These are phyloP conservation scores for Potamilus streckersoni DNA, from an alignment of 1,140 invertebrate species.

Conservation along the genomic window DNA sequence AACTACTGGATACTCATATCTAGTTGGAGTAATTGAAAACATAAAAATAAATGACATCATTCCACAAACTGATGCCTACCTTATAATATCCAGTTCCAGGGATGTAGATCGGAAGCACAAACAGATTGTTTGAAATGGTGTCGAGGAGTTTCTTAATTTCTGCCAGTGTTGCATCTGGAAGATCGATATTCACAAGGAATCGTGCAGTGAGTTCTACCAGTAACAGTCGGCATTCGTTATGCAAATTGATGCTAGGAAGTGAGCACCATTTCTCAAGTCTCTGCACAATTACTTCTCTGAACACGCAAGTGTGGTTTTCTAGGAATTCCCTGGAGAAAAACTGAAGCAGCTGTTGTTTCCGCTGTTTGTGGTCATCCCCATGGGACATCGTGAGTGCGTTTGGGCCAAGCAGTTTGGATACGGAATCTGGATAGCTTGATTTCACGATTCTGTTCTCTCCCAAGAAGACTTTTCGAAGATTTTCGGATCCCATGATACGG, in stretches of 20 bases:
- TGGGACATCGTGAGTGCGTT: conserved; percentile 33
- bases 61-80: conserved; percentile 25
- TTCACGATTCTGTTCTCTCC: conserved; percentile 51
- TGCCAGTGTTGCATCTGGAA: conserved; percentile 21
- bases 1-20: too few species aligned
- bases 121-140: conserved; percentile 40
- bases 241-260: conserved; percentile 31
- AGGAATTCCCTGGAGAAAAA: conserved; percentile 48
- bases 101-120: conserved; percentile 45
- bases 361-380: conserved; percentile 37
- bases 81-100: conserved; percentile 49
- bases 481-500: conserved; percentile 45
- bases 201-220: conserved; percentile 39
- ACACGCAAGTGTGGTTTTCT: conserved; percentile 29
- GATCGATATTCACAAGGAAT: conserved; percentile 44
- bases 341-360: conserved; percentile 38
- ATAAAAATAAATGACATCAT: too few species aligned
- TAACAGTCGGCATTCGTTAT: conserved; percentile 41
- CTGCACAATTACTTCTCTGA: conserved; percentile 29
- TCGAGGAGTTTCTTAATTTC: conserved; percentile 34
- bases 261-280: conserved; percentile 44
- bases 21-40: too few species aligned
- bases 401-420: conserved; percentile 40
- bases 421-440: conserved; percentile 45
- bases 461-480: conserved; percentile 47